Evolutionary conservation across 2,888 invertebrate species (phyloP), one percentile per base, ranked within the genome.

Genomic region (Diabrotica balteata): DNA sequence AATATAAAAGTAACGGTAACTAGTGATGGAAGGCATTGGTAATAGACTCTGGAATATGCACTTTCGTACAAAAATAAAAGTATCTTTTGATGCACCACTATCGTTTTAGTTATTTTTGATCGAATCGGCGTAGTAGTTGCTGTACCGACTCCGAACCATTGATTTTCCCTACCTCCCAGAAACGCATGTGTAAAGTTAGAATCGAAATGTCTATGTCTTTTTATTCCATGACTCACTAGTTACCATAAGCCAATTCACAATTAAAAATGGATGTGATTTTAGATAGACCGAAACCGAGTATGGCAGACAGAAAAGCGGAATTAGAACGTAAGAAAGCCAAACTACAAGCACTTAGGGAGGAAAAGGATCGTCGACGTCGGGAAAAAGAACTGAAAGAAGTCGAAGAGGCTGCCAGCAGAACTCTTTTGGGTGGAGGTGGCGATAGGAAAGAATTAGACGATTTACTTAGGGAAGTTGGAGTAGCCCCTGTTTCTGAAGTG

Each of bases 301-400:
- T 94, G 93, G 90, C 93, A 62, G 96, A 96, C 85, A 90, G 96
- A 72, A 95, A 94, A 84, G 95, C 94, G n/a, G 96, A 96, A 85
- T 84, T 96, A 79, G 96, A 96, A 85, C 89, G 95, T 70, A 96
- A 96, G 84, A 95, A 95, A 83, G 95, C 94, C 42, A 95, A 95
- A 85, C 88, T 96, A 76, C 94, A 95, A 81, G 94, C 94, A 32
- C 88, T 96, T 64, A 87, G 95, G 3, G 95, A 96, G 76, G 95
- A 96, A 83, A 96, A 96, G 80, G 95, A 95, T 83, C 88, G 94
- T 8, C 88, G 94, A 69, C 88, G 93, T 58, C 87, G 91, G 67
- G 95, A 95, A 84, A 95, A 94, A 79, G 95, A 95, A 84, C 90
- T 91, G 79, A 94, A 94, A 86, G 94, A 94, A 89, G 92, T 93